Percentiles rank a stretch among this genome's conserved stretches.
These are phyloP conservation scores for Melanargia galathea DNA, from an alignment of 2,888 invertebrate genomes.

Conservation along the genomic window DNA sequence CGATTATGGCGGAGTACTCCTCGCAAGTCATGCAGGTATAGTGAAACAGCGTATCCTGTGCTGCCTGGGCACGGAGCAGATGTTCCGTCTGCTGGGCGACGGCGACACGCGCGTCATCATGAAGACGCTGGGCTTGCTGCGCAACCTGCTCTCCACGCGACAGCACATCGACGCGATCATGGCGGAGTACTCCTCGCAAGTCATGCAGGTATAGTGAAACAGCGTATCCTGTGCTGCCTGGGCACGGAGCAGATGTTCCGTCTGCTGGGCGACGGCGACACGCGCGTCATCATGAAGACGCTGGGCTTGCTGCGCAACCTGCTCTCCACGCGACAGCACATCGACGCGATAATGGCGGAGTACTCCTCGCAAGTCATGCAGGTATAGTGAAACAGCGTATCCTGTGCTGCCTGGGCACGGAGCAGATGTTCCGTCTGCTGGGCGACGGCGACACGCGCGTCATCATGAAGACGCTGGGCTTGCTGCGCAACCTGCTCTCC, in stretches of 20 bases:
- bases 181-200: conserved; percentile 87
- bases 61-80: conserved; percentile 93
- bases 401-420: conserved; percentile 91
- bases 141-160: conserved; percentile 93
- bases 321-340: conserved; percentile 92
- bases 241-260: conserved; percentile 96
- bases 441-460: conserved; percentile 90
- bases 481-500: conserved; percentile 93
- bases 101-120: conserved; percentile 83
- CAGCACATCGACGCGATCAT: conserved; percentile 96
- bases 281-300: conserved; percentile 82
- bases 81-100: conserved; percentile 94
- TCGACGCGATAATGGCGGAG: conserved; percentile 93
- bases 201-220: conserved; percentile 83
- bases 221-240: conserved; percentile 89
- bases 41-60: conserved; percentile 84
- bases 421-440: conserved; percentile 93
- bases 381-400: conserved; percentile 81
- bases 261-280: conserved; percentile 93
- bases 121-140: conserved; percentile 91
- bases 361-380: conserved; percentile 90
- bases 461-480: conserved; percentile 86
- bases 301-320: conserved; percentile 93
- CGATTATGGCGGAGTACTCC: conserved; percentile 91
- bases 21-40: conserved; percentile 87